Percentiles rank a stretch among this genome's conserved stretches.
phyloP scores from a whole-genome alignment of 2,888 invertebrate species.

The Netelia fuscicornis region DNA sequence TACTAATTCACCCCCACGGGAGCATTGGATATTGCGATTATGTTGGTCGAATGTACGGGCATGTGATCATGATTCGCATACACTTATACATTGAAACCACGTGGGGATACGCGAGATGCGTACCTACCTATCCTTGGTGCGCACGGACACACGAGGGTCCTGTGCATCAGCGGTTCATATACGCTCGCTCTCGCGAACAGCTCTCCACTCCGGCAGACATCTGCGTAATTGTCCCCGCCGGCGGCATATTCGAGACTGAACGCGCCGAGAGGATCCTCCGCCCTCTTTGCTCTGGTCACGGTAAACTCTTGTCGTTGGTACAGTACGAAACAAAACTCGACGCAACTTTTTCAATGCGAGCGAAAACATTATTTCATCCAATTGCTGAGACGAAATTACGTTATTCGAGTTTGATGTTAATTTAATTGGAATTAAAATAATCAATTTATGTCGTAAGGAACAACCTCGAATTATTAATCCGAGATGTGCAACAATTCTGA shows the following conservation, averaged over 20 bases:
- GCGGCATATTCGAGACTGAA: conserved; percentile 80
- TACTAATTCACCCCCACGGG: conserved; percentile 78
- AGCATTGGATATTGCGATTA: conserved; percentile 72
- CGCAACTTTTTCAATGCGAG: conserved; percentile 7
- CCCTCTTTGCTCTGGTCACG: conserved; percentile 67
- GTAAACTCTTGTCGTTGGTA: conserved; percentile 71
- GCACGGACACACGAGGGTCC: conserved; percentile 31
- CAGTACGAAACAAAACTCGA: conserved; percentile 73
- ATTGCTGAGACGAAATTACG: too few relatives aligned
- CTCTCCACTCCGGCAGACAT: conserved; percentile 78
- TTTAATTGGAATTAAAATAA: too few relatives aligned
- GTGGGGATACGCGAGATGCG: conserved; percentile 17
- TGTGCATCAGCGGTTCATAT: conserved; percentile 27
- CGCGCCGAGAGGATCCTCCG: conserved; percentile 67
- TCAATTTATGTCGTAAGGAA: too few relatives aligned
- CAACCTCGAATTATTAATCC: too few relatives aligned
- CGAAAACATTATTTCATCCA: not conserved
- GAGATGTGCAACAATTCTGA: too few relatives aligned
- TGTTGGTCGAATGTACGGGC: conserved; percentile 68
- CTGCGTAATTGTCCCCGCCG: conserved; percentile 85
- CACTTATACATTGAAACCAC: conserved; percentile 19
- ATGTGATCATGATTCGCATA: conserved; percentile 59
- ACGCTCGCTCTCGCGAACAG: conserved; percentile 27
- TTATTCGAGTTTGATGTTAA: too few relatives aligned
- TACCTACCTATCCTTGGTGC: conserved; percentile 23